Conservation (phyloP, 2,797 vertebrate genomes). For the Meda fulgida region DNA sequence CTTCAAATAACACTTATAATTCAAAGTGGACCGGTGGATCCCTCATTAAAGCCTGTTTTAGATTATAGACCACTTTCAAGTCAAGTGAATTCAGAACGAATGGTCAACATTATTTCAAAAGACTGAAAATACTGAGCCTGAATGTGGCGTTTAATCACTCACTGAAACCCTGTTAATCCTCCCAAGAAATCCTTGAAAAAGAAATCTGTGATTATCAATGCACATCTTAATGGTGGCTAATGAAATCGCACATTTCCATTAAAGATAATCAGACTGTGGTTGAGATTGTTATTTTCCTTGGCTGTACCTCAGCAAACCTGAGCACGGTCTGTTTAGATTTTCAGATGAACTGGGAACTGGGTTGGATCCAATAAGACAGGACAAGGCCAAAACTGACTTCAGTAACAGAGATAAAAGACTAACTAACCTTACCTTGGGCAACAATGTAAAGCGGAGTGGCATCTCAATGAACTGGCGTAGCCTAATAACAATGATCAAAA, state of each 20-base stretch:
- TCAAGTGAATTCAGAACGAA: background rate
- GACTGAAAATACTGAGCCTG: constrained; percentile 10
- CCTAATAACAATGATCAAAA: constrained; percentile 27
- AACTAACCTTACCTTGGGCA: background rate
- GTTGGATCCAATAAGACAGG: constrained; percentile 3
- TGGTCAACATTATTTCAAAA: constrained; percentile 13
- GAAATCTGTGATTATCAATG: constrained; percentile 24
- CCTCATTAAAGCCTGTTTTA: background rate
- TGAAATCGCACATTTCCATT: constrained; percentile 35
- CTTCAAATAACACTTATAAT: background rate
- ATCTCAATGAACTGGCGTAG: constrained; percentile 10
- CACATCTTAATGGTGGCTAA: constrained; percentile 41
- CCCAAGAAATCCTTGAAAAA: background rate
- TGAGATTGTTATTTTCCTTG: constrained; percentile 18
- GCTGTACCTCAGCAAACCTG: background rate
- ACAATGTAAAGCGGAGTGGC: background rate
- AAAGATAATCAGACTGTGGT: constrained; percentile 26
- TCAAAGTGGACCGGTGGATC: constrained; percentile 8
- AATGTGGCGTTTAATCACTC: constrained; percentile 15
- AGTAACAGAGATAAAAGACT: background rate
- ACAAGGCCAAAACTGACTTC: constrained; percentile 13
- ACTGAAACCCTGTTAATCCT: background rate
- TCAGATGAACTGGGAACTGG: constrained; percentile 36
- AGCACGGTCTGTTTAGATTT: background rate
- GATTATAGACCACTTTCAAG: constrained; percentile 1